Evolutionary conservation across 2,797 vertebrate species (phyloP), one percentile per base, ranked within the genome.

Genomic region (Poecilia picta): DNA sequence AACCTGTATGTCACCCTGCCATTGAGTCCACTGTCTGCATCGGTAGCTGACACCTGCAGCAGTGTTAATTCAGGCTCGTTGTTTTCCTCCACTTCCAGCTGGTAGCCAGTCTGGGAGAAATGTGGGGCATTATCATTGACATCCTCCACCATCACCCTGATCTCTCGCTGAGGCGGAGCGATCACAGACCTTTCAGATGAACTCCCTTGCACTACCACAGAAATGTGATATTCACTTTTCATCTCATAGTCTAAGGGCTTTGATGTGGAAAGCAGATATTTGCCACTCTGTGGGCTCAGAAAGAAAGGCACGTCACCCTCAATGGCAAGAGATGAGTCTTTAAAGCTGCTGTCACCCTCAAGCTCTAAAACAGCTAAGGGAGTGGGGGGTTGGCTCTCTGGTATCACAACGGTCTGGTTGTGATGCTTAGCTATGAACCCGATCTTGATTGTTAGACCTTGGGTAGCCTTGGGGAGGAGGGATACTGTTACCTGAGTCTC

Each of bases 241-340:
- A 88, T 80, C 87, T 96, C 96, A 72, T 94, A 95, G 88, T 97
- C 95, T 36, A 96, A 83, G 25, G 95, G 89, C 87, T 93, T 94
- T 92, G 94, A 95, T 83, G 95, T 95, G 78, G 95, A 94, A 88
- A 97, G 93, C 73, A 96, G 93, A 91, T 96, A 97, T 89, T 93
- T 96, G 72, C 91, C 93, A 62, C 91, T 91, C 85, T 96, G 95
- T 15, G 66, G 89, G 86, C 89, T 96, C 84, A 97, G 76, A 87
- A 89, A 85, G 88, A 97, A 97, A 84, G 93, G 93, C 81, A 89
- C 91, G 31, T 94, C 84, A 8, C 85, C 93, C 74, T 95, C 94
- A 77, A 97, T 95, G 86, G 86, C 91, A 59, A 96, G 91, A 84
- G 89, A 87, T 20, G 78, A 84, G 68, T 83, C 87, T 90, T 89